Evolutionary conservation across 2,797 vertebrate species (phyloP).

Genomic region (Chiloscyllium punctatum): DNA sequence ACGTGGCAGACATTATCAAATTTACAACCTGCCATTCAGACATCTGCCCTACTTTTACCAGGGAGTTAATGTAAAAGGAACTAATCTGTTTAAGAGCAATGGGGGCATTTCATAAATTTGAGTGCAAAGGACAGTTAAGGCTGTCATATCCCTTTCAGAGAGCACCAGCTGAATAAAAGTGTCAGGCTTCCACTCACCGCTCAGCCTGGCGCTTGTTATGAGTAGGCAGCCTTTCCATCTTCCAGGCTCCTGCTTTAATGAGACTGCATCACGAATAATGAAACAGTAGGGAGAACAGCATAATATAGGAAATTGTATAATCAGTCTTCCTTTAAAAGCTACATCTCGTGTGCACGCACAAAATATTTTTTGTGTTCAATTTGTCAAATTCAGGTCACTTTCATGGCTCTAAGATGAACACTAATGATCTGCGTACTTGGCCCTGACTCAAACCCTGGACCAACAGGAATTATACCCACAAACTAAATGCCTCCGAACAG

Average conservation of each 20-base stretch:
- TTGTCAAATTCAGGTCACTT: background rate
- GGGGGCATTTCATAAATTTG: constrained; percentile 64
- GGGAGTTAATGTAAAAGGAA: constrained; percentile 62
- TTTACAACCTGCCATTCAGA: constrained; percentile 76
- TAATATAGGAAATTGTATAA: background rate
- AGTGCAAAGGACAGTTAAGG: constrained; percentile 57
- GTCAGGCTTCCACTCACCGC: constrained; percentile 55
- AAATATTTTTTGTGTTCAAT: background rate
- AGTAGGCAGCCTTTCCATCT: constrained; percentile 57
- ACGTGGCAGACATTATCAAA: constrained; percentile 68
- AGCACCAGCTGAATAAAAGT: constrained; percentile 56
- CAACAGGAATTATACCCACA: background rate
- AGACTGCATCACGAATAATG: constrained; percentile 28
- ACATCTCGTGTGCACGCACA: background rate
- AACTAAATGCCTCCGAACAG: background rate
- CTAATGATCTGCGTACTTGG: background rate
- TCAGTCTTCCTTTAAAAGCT: constrained; percentile 31
- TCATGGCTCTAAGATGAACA: background rate
- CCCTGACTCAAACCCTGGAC: background rate
- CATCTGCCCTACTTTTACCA: constrained; percentile 81
- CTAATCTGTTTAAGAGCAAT: constrained; percentile 76
- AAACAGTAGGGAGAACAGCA: constrained; percentile 13
- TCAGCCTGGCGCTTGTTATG: constrained; percentile 53
- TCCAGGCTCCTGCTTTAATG: constrained; percentile 53
- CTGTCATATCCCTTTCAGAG: constrained; percentile 60